Conservation (phyloP, 2,797 vertebrate species). For the Garrulus glandarius region DNA sequence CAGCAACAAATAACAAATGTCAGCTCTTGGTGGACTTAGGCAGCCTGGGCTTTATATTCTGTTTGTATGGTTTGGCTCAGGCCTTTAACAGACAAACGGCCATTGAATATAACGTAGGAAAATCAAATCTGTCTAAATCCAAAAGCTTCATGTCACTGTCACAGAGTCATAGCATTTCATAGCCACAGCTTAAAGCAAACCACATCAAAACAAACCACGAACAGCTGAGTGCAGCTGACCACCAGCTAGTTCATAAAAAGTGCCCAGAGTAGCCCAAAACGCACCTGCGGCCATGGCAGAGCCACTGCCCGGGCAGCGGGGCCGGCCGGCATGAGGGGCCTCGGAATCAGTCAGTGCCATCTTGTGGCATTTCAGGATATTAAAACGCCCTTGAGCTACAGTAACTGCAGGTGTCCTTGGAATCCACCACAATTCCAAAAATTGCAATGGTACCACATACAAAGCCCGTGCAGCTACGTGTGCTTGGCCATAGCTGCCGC, state of each 20-base stretch:
- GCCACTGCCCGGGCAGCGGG: background rate
- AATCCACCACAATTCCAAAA: background rate
- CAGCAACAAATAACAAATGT: background rate
- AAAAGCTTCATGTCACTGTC: background rate
- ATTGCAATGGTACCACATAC: rapidly evolving
- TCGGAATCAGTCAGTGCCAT: conserved; percentile 28
- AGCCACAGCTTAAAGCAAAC: background rate
- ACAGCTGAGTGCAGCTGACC: background rate
- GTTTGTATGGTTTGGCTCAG: background rate
- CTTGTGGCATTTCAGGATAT: conserved; percentile 7
- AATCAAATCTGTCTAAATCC: background rate
- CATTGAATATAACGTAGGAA: background rate
- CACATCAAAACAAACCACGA: background rate
- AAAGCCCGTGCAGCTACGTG: background rate
- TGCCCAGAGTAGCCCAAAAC: background rate
- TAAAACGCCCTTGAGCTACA: background rate
- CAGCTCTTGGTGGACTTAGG: background rate
- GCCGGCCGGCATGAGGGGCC: background rate
- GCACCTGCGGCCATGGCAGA: background rate
- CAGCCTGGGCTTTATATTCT: background rate
- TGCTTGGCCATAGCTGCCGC: background rate
- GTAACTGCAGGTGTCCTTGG: background rate
- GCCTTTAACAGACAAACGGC: background rate
- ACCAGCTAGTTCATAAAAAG: no score
- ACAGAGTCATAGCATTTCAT: background rate